A percentile compares a stretch with the other conserved stretches of the same genome.
These are phyloP conservation scores for Calliphora vicina DNA, from an alignment of 1,140 invertebrate genomes.

Conservation along the genomic window DNA sequence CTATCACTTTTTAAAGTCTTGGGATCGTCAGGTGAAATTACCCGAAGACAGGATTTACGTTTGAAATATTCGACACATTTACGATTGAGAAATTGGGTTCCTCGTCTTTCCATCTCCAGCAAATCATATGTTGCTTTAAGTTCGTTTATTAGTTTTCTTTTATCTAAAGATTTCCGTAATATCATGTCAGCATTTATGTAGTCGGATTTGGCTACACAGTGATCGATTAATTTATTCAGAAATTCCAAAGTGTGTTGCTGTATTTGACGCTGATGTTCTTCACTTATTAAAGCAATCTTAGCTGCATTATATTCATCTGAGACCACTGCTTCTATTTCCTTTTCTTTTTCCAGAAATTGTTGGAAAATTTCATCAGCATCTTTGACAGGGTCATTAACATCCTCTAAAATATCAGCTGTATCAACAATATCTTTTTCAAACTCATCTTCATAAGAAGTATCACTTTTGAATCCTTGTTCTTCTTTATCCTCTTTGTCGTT, in stretches of 20 bases:
- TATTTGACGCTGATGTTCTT: not conserved
- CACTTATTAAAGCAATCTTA: not conserved
- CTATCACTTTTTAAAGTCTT: not conserved
- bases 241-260: constrained; percentile 4
- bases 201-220: constrained; percentile 27
- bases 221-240: constrained; percentile 28
- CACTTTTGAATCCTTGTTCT: not conserved
- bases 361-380: not conserved
- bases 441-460: not conserved
- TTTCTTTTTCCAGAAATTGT: not conserved
- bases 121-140: not conserved
- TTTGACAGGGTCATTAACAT: not conserved
- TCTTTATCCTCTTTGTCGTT: constrained; percentile 10
- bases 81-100: constrained; percentile 31
- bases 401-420: not conserved
- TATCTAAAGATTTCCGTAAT: constrained; percentile 29
- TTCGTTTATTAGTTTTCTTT: constrained; percentile 26
- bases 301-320: not conserved
- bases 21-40: constrained; percentile 23
- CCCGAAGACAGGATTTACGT: constrained; percentile 24
- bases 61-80: constrained; percentile 36
- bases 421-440: not conserved
- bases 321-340: not conserved
- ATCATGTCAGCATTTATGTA: constrained; percentile 36
- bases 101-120: constrained; percentile 6